A percentile compares a stretch with the other conserved stretches of the same genome.
phyloP scores from a whole-genome alignment of 2,113 vertebrate species.

The Dipodomys ordii region DNA sequence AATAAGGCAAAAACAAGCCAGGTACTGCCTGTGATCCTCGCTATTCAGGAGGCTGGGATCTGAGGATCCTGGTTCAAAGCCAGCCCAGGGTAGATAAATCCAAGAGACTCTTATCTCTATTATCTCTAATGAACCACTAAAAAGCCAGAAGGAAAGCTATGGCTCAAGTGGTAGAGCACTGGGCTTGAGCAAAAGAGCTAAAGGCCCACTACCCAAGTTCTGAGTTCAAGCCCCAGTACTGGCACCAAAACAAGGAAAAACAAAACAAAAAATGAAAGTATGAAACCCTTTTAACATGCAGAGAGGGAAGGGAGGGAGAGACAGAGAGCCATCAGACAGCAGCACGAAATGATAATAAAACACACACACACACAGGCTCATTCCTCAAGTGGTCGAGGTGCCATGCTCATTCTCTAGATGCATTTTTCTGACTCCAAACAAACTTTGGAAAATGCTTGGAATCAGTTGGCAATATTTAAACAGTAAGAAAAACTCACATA shows the following conservation, averaged over 20 bases:
- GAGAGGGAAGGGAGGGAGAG: neutral
- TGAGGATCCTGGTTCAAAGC: too few species aligned
- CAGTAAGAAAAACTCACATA: neutral
- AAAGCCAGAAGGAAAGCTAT: too few species aligned
- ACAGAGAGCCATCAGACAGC: too few species aligned
- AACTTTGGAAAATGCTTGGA: slow-evolving; percentile 6
- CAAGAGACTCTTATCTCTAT: too few species aligned
- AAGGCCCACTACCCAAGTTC: too few species aligned
- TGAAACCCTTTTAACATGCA: neutral
- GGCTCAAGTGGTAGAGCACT: too few species aligned
- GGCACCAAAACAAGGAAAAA: neutral
- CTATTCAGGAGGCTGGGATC: too few species aligned
- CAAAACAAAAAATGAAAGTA: neutral
- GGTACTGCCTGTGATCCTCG: too few species aligned
- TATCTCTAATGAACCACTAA: too few species aligned
- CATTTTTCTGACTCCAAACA: neutral
- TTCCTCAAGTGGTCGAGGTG: neutral
- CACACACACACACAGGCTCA: neutral
- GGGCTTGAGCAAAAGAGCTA: too few species aligned
- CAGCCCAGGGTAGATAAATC: too few species aligned
- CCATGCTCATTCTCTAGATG: neutral
- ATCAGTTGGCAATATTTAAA: neutral
- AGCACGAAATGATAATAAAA: neutral
- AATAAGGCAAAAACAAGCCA: neutral
- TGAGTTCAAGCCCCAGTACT: too few species aligned